phyloP scores from a whole-genome alignment of 2,888 invertebrate genomes.

The Archaeoteleia sp. region DNA sequence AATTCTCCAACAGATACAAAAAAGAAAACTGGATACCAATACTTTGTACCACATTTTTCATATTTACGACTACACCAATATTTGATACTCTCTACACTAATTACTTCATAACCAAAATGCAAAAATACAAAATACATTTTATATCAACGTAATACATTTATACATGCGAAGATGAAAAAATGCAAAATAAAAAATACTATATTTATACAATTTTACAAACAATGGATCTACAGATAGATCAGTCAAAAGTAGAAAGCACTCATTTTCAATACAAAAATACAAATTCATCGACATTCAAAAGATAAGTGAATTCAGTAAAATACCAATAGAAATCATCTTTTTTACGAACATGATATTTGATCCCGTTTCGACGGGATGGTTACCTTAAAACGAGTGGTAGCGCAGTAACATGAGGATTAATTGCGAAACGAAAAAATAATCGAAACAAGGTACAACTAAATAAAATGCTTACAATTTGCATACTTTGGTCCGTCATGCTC shows the following conservation, averaged over 20 bases:
- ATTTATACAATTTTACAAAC: constrained; percentile 4
- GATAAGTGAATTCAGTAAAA: constrained; percentile 5
- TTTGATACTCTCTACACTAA: too few species aligned
- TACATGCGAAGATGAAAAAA: too few species aligned
- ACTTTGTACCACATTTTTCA: too few species aligned
- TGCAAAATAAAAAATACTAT: constrained; percentile 6
- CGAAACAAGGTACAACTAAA: constrained; percentile 56
- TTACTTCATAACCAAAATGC: too few species aligned
- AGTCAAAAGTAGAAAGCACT: constrained; percentile 20
- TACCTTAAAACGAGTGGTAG: constrained; percentile 67
- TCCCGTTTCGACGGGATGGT: constrained; percentile 34
- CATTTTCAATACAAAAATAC: constrained; percentile 3
- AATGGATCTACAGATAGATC: constrained; percentile 10
- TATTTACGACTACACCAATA: too few species aligned
- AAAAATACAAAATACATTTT: too few species aligned
- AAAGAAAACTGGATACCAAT: too few species aligned
- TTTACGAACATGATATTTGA: constrained; percentile 22
- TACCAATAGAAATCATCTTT: constrained; percentile 22
- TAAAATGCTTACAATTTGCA: constrained; percentile 82
- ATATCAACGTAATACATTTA: too few species aligned
- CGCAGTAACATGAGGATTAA: constrained; percentile 64
- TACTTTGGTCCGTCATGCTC: constrained; percentile 77
- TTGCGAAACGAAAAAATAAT: constrained; percentile 46
- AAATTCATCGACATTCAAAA: constrained; percentile 18
- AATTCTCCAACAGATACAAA: too few species aligned